Evolutionary conservation across 2,888 invertebrate species (phyloP).

Genomic region (Auanema freiburgensis): DNA sequence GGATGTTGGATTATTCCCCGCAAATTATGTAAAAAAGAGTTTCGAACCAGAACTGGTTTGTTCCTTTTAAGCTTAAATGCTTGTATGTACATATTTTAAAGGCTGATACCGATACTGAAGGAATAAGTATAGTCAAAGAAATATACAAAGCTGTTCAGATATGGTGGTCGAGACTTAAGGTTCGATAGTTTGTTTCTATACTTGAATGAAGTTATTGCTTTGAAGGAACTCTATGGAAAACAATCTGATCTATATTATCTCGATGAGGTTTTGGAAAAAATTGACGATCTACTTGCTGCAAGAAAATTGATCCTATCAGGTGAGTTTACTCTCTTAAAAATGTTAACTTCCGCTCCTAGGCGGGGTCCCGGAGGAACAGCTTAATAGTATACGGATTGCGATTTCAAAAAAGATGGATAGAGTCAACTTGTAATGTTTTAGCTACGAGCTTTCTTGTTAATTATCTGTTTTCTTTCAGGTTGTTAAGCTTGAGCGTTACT

Average conservation of each 20-base stretch:
- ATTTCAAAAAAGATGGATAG: slow-evolving; percentile 35
- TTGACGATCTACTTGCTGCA: slow-evolving; percentile 18
- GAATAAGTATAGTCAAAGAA: slow-evolving; percentile 15
- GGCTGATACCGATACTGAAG: slow-evolving; percentile 5
- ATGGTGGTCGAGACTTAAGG: slow-evolving; percentile 22
- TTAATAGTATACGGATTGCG: slow-evolving; percentile 30
- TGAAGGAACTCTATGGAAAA: slow-evolving; percentile 20
- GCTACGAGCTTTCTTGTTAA: not conserved
- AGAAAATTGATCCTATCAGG: slow-evolving; percentile 19
- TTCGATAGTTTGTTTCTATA: not conserved
- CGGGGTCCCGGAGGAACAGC: slow-evolving; percentile 39
- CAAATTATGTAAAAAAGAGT: slow-evolving; percentile 13
- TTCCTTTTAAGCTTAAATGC: not conserved
- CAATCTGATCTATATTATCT: slow-evolving; percentile 13
- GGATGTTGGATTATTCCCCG: slow-evolving; percentile 23
- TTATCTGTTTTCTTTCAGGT: slow-evolving; percentile 18
- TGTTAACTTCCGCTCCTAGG: slow-evolving; percentile 19
- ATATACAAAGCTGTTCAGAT: slow-evolving; percentile 11
- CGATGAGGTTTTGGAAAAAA: slow-evolving; percentile 16
- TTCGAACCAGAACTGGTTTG: not conserved
- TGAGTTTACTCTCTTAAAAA: not conserved
- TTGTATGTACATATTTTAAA: not conserved
- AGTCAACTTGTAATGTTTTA: slow-evolving; percentile 26
- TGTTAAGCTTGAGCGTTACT: slow-evolving; percentile 33
- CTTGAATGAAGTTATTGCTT: not conserved